Conservation (phyloP, 2,113 vertebrate species). For the Noturus placidus region DNA sequence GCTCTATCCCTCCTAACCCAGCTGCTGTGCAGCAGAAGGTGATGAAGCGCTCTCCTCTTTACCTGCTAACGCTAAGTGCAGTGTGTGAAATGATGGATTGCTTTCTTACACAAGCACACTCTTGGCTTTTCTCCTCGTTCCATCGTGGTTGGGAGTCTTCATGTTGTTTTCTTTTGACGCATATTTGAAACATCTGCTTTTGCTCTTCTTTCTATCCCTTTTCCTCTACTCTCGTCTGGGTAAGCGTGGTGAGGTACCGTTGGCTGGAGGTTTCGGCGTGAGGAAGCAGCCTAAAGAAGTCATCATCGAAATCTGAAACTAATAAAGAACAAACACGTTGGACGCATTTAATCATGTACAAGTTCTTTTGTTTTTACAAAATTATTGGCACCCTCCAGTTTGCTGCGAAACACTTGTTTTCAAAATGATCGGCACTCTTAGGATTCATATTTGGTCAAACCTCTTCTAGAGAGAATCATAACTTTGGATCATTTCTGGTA, state of each 20-base stretch:
- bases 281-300: background rate
- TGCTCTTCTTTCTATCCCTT: slow-evolving; percentile 20
- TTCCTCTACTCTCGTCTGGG: too few species aligned
- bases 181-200: slow-evolving; percentile 43
- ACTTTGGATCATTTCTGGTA: background rate
- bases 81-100: background rate
- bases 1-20: background rate
- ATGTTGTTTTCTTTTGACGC: slow-evolving; percentile 26
- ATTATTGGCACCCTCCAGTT: background rate
- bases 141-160: background rate
- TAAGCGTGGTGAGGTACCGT: background rate
- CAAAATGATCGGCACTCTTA: background rate
- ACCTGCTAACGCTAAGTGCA: background rate
- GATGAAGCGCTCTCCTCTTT: background rate
- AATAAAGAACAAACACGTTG: background rate
- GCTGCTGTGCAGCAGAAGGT: too few species aligned
- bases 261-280: background rate
- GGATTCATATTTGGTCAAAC: background rate
- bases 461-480: background rate
- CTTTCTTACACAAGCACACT: slow-evolving; percentile 9
- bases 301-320: background rate
- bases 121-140: slow-evolving; percentile 2
- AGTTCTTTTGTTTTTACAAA: background rate
- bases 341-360: background rate
- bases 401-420: background rate